phyloP scores from a whole-genome alignment of 2,888 invertebrate genomes.

The Zaprionus bogoriensis region DNA sequence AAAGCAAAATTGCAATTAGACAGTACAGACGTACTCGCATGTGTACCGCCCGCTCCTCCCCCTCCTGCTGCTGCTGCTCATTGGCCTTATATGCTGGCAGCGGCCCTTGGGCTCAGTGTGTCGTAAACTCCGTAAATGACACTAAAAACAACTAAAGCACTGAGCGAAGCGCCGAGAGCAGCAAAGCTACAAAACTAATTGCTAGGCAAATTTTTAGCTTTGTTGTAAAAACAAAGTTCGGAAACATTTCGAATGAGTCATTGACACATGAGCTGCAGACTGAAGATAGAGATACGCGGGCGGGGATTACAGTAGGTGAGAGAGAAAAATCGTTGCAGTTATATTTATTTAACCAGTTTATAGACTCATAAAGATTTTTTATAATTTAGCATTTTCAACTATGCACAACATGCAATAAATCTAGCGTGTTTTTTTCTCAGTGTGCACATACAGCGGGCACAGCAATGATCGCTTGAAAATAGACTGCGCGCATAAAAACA shows the following conservation, averaged over 20 bases:
- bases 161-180: conserved; percentile 36
- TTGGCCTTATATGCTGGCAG: background rate
- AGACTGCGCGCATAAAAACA: background rate
- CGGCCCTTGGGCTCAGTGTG: conserved; percentile 27
- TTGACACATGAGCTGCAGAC: conserved; percentile 58
- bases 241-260: conserved; percentile 60
- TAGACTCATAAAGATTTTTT: too few species aligned
- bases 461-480: background rate
- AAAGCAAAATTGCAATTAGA: conserved; percentile 52
- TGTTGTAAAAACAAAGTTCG: conserved; percentile 44
- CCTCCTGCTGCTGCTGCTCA: background rate
- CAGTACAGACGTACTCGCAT: conserved; percentile 41
- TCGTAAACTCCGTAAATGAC: conserved; percentile 33
- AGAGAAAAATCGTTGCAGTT: background rate
- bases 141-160: conserved; percentile 23
- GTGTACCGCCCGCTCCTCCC: background rate
- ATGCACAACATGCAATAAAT: too few species aligned
- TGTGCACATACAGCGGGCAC: background rate
- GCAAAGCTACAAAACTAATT: conserved; percentile 61
- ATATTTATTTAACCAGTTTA: too few species aligned
- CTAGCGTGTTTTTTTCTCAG: background rate
- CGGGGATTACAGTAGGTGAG: background rate
- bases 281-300: background rate
- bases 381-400: too few species aligned
- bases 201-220: conserved; percentile 69